phyloP scores from a whole-genome alignment of 2,797 vertebrate genomes.

The Avahi laniger region DNA sequence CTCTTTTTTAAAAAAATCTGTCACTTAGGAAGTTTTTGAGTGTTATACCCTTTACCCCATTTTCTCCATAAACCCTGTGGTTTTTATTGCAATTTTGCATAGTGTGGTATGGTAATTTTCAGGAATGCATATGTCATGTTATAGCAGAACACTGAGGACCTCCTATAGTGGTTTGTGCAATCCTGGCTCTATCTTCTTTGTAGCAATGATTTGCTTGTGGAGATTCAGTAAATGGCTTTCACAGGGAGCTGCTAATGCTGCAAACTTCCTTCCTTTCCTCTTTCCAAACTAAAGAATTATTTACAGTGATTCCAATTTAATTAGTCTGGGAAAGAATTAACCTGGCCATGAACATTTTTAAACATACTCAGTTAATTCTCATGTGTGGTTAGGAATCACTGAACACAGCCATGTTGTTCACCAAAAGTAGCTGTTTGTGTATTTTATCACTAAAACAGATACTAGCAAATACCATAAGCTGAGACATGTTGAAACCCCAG shows the following conservation, averaged over 20 bases:
- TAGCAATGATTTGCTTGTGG: background rate
- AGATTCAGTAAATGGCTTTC: background rate
- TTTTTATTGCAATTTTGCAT: background rate
- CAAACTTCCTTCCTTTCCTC: background rate
- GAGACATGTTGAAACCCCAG: background rate
- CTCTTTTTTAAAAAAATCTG: background rate
- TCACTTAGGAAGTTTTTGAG: background rate
- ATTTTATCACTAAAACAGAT: slow-evolving; percentile 6
- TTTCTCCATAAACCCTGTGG: background rate
- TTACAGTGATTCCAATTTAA: background rate
- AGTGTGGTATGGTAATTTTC: background rate
- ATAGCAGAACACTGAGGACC: background rate
- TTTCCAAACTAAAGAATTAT: background rate
- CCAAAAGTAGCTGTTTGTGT: background rate
- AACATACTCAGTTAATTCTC: background rate
- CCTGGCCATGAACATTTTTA: background rate
- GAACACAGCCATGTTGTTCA: background rate
- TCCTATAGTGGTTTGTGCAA: background rate
- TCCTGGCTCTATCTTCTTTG: background rate
- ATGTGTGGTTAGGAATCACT: background rate
- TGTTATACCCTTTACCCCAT: background rate
- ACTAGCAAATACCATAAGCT: background rate
- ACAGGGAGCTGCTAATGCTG: background rate
- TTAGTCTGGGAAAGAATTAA: background rate
- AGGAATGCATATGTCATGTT: background rate